Evolutionary conservation across 2,113 vertebrate species (phyloP).

Genomic region (Cololabis saira): DNA sequence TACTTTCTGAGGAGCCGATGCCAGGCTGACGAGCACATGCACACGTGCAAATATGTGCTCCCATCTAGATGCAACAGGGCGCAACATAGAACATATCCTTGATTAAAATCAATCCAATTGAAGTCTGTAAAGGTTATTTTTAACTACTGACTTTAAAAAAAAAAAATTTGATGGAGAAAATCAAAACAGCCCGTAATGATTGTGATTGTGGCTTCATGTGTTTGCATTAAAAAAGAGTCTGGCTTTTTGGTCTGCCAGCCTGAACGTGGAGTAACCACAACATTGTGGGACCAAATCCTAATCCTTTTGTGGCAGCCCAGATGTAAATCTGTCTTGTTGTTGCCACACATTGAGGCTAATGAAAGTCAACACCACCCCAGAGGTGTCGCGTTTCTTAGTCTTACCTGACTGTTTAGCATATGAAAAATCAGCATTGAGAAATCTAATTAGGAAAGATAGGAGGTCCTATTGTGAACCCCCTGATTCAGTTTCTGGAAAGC

Average conservation of each 20-base stretch:
- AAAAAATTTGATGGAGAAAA: conserved; percentile 12
- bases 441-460: conserved; percentile 61
- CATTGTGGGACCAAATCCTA: conserved; percentile 62
- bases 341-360: conserved; percentile 55
- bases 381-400: conserved; percentile 37
- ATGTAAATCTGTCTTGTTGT: conserved; percentile 66
- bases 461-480: conserved; percentile 47
- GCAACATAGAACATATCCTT: conserved; percentile 25
- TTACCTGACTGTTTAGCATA: conserved; percentile 57
- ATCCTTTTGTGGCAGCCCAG: conserved; percentile 52
- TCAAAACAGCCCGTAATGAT: conserved; percentile 13
- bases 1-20: conserved; percentile 68
- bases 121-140: not conserved
- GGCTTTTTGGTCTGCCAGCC: conserved; percentile 50
- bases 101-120: conserved; percentile 25
- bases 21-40: conserved; percentile 59
- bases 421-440: conserved; percentile 51
- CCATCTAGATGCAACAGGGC: conserved; percentile 28
- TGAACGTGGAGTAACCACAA: conserved; percentile 64
- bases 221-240: conserved; percentile 18
- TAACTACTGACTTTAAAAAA: not conserved
- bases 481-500: conserved; percentile 56
- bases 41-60: conserved; percentile 47
- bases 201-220: conserved; percentile 8
- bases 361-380: conserved; percentile 47